phyloP scores from a whole-genome alignment of 2,797 vertebrate species.

The Sebastolobus alascanus region DNA sequence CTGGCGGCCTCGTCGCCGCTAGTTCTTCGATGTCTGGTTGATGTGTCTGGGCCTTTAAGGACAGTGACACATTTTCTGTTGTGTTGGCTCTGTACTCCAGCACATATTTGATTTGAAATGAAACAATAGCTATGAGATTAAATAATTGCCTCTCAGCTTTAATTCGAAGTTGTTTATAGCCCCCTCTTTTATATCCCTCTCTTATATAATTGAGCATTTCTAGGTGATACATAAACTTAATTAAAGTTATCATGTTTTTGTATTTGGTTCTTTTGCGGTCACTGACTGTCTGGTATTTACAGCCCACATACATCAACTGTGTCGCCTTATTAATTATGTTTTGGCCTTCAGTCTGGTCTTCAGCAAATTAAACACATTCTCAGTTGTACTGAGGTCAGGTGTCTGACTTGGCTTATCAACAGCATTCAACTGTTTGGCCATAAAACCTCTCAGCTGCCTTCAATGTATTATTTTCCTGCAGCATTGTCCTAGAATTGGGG shows the following conservation, averaged over 20 bases:
- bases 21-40: no score
- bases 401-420: constrained; percentile 23
- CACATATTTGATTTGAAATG: background rate
- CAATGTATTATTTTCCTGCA: background rate
- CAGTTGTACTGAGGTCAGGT: constrained; percentile 12
- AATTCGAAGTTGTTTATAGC: background rate
- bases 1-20: no score
- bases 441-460: constrained; percentile 4
- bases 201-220: background rate
- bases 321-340: background rate
- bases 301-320: background rate
- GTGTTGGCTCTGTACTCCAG: background rate
- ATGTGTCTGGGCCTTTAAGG: no score
- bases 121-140: background rate
- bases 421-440: constrained; percentile 14
- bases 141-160: background rate
- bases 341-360: background rate
- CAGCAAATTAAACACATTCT: constrained; percentile 32
- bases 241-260: background rate
- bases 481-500: background rate
- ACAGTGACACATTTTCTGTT: background rate
- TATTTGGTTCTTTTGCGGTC: background rate
- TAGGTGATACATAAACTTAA: background rate
- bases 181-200: background rate
- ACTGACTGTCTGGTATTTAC: background rate